Percentiles rank a stretch among this genome's conserved stretches.
Conservation (phyloP, 2,797 vertebrate genomes). For the Apogon talboti region DNA sequence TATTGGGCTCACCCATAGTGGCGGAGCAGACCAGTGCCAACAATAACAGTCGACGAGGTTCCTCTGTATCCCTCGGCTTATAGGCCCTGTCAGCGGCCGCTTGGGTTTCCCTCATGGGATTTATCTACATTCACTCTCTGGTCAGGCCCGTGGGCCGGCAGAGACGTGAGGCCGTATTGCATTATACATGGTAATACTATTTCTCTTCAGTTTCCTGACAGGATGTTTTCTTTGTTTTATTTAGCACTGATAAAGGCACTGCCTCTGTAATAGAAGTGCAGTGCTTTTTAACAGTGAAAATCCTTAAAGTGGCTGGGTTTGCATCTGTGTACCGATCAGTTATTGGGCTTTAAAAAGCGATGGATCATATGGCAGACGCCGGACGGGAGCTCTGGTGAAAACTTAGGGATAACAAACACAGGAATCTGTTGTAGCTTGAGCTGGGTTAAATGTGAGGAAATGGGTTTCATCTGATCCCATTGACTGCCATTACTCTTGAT, state of each 20-base stretch:
- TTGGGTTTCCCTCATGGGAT: conserved; percentile 65
- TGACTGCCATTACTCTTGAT: conserved; percentile 74
- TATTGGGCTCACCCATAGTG: conserved; percentile 51
- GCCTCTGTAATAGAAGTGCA: conserved; percentile 30
- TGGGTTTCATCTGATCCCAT: conserved; percentile 77
- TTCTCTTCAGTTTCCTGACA: conserved; percentile 56
- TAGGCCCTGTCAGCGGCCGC: conserved; percentile 51
- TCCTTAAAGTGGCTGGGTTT: no score
- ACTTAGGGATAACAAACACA: conserved; percentile 69
- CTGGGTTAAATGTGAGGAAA: conserved; percentile 71
- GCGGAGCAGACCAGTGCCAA: conserved; percentile 59
- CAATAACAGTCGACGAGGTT: conserved; percentile 68
- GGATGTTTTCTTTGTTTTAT: conserved; percentile 67
- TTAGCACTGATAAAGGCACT: conserved; percentile 43
- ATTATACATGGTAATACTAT: conserved; percentile 56
- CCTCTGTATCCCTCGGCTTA: conserved; percentile 64
- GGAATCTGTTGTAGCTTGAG: conserved; percentile 62
- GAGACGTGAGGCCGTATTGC: conserved; percentile 36
- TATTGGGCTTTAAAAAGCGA: conserved; percentile 42
- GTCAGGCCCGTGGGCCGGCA: conserved; percentile 50
- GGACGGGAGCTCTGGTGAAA: conserved; percentile 39
- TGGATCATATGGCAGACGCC: conserved; percentile 41
- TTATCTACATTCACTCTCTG: conserved; percentile 53
- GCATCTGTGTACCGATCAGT: conserved; percentile 12
- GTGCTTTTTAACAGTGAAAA: conserved; percentile 43